These are phyloP conservation scores for Chloroceryle inda DNA, from an alignment of 2,797 vertebrate genomes.

Conservation along the genomic window DNA sequence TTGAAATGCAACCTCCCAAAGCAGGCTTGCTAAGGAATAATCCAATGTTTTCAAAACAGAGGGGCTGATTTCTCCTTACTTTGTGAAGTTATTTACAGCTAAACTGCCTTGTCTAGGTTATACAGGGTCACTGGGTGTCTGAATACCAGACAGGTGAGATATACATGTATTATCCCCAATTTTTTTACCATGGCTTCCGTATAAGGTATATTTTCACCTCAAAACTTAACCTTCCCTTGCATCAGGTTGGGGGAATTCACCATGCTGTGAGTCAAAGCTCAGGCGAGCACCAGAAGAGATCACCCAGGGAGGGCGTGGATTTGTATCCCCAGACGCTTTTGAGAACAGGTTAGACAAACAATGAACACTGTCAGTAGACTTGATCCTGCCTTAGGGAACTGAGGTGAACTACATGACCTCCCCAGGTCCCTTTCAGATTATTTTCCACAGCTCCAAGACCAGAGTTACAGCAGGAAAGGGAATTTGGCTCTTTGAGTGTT, in stretches of 20 bases:
- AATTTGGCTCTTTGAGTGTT: not conserved
- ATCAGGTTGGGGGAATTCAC: constrained; percentile 14
- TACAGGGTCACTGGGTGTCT: constrained; percentile 45
- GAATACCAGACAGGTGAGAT: constrained; percentile 73
- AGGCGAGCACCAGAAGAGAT: not conserved
- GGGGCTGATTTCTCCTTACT: not conserved
- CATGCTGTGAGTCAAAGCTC: constrained; percentile 25
- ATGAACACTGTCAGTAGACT: not conserved
- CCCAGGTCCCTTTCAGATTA: not conserved
- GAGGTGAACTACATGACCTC: not conserved
- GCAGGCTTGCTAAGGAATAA: not conserved
- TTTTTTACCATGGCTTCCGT: not conserved
- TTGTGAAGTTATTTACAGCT: constrained; percentile 36
- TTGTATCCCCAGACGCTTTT: not conserved
- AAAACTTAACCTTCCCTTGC: not conserved
- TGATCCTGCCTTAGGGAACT: not conserved
- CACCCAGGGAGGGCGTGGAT: not conserved
- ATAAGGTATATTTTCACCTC: constrained; percentile 38
- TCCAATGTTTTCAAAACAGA: not conserved
- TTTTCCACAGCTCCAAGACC: not conserved
- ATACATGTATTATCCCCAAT: not conserved
- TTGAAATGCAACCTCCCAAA: not conserved
- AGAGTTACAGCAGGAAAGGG: not conserved
- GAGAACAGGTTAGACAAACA: constrained; percentile 8
- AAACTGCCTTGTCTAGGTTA: constrained; percentile 8